Percentiles rank a stretch among this genome's conserved stretches.
These are phyloP conservation scores for Perizoma flavofasciatum DNA, from an alignment of 2,888 invertebrate species.

Conservation along the genomic window DNA sequence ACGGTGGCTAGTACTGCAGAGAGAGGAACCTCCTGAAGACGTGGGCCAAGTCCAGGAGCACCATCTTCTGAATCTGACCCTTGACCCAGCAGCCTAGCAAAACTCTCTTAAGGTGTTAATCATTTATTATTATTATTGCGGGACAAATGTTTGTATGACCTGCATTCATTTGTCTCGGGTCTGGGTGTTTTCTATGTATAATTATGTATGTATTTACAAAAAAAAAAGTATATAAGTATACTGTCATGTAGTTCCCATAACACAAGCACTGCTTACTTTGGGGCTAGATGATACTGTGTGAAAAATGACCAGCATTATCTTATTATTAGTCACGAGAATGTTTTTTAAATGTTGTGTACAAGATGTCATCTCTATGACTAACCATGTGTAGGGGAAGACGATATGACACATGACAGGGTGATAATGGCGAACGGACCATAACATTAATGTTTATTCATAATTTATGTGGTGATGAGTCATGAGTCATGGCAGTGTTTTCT, in stretches of 20 bases:
- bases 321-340: too few relatives aligned
- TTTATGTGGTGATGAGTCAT: constrained; percentile 51
- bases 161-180: too few relatives aligned
- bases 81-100: neutral
- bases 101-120: neutral
- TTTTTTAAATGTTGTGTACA: too few relatives aligned
- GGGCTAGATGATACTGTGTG: too few relatives aligned
- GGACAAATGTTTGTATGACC: too few relatives aligned
- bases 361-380: constrained; percentile 12
- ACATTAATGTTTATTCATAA: constrained; percentile 71
- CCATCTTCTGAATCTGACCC: neutral
- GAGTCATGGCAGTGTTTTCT: constrained; percentile 45
- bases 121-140: too few relatives aligned
- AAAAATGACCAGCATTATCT: too few relatives aligned
- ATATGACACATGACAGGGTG: constrained; percentile 32
- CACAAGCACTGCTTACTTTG: too few relatives aligned
- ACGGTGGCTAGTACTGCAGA: neutral
- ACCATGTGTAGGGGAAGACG: constrained; percentile 23
- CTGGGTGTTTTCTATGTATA: too few relatives aligned
- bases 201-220: too few relatives aligned
- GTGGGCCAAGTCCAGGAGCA: neutral
- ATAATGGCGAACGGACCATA: constrained; percentile 52
- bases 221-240: too few relatives aligned
- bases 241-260: too few relatives aligned
- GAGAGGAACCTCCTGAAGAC: neutral